A percentile compares a stretch with the other conserved stretches of the same genome.
phyloP scores from a whole-genome alignment of 2,888 invertebrate genomes.

The Diadegma fenestrale region DNA sequence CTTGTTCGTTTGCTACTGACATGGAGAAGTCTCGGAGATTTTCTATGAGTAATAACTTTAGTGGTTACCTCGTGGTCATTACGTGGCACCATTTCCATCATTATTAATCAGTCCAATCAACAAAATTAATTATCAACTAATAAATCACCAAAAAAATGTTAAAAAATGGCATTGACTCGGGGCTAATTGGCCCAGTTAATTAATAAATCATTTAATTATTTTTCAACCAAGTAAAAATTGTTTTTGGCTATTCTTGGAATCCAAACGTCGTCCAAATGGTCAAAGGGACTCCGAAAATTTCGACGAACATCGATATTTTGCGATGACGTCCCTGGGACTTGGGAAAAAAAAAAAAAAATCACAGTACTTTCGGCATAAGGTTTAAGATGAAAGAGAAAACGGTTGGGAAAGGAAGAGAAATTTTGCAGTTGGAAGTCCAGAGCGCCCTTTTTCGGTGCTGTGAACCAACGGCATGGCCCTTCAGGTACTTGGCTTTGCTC shows the following conservation, averaged over 20 bases:
- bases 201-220: background rate
- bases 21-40: constrained; percentile 38
- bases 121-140: background rate
- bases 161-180: background rate
- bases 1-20: constrained; percentile 64
- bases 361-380: constrained; percentile 51
- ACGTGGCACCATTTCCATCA: constrained; percentile 9
- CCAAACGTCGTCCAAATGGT: constrained; percentile 24
- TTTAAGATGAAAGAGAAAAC: constrained; percentile 59
- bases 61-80: constrained; percentile 46
- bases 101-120: background rate
- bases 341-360: constrained; percentile 45
- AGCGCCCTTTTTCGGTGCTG: constrained; percentile 53
- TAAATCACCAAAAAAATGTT: background rate
- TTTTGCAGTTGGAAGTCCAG: constrained; percentile 56
- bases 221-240: background rate
- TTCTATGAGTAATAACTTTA: constrained; percentile 32
- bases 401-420: constrained; percentile 24
- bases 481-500: constrained; percentile 61
- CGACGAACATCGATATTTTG: constrained; percentile 48
- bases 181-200: background rate
- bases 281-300: constrained; percentile 35
- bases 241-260: too few relatives aligned
- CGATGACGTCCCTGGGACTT: constrained; percentile 44
- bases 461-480: constrained; percentile 46